Percentiles rank a stretch among this genome's conserved stretches.
Conservation (phyloP, 2,797 vertebrate genomes). For the Notamacropus eugenii region DNA sequence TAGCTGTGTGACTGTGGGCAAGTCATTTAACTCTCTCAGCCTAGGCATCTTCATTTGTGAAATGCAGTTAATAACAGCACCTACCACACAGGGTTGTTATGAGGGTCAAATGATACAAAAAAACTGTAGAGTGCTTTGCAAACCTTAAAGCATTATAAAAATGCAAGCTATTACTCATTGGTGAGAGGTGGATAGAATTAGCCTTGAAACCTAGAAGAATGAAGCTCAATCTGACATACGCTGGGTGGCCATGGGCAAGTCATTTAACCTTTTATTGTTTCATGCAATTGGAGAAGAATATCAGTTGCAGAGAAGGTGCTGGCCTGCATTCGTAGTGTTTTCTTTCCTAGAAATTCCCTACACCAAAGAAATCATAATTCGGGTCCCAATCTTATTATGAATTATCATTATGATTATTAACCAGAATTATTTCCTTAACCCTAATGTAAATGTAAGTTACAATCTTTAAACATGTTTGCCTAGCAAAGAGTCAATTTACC, state of each 20-base stretch:
- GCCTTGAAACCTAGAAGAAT: neutral
- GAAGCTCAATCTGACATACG: neutral
- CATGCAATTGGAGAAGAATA: neutral
- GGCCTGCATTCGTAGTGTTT: neutral
- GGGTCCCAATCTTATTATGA: neutral
- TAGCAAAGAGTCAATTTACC: conserved; percentile 67
- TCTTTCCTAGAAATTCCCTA: neutral
- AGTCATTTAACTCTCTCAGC: neutral
- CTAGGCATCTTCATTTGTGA: neutral
- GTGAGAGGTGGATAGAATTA: neutral
- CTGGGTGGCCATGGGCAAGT: neutral
- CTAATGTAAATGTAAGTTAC: conserved; percentile 61
- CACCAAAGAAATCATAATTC: neutral
- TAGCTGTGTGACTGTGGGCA: neutral
- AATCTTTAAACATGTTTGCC: conserved; percentile 53
- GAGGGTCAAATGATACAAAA: neutral
- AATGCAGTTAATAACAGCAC: neutral
- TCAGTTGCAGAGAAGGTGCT: neutral
- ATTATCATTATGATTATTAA: conserved; percentile 30
- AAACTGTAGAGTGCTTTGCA: neutral
- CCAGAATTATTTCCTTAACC: conserved; percentile 51
- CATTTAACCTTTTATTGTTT: neutral
- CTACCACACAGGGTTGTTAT: neutral
- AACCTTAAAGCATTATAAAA: neutral
- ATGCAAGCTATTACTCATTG: neutral